Evolutionary conservation across 2,888 invertebrate species (phyloP).

Genomic region (Mythimna lalbum): DNA sequence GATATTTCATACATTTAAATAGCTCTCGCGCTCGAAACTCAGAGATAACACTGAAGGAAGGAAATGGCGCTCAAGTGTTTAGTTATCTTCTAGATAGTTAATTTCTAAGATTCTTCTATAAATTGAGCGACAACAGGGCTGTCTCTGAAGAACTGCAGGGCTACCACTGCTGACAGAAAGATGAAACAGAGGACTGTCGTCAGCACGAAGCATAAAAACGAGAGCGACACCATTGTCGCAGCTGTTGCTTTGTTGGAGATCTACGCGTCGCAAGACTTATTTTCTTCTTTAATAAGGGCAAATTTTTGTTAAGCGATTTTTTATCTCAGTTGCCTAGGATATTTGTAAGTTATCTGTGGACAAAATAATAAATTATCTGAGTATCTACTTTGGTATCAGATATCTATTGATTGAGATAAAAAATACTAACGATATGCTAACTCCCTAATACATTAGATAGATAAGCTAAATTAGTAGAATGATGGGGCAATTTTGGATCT

Average conservation of each 20-base stretch:
- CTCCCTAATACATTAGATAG: neutral
- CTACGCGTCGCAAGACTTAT: neutral
- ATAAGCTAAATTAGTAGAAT: neutral
- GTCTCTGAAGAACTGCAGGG: conserved; percentile 19
- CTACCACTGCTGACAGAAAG: conserved; percentile 29
- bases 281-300: neutral
- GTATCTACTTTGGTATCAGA: conserved; percentile 2
- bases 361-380: conserved; percentile 20
- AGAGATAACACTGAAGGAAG: neutral
- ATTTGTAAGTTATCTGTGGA: conserved; percentile 47
- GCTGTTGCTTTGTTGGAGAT: neutral
- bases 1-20: too few relatives aligned
- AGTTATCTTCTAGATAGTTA: neutral
- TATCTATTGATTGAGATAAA: conserved; percentile 9
- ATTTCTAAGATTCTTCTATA: neutral
- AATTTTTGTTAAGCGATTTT: neutral
- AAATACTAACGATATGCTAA: neutral
- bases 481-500: conserved; percentile 1
- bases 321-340: conserved; percentile 2
- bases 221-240: conserved; percentile 33
- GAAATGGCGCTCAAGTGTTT: neutral
- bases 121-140: neutral
- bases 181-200: conserved; percentile 32
- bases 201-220: conserved; percentile 41
- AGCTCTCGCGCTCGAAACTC: neutral